Conservation (phyloP, 2,888 invertebrate species). For the Dermolepida albohirtum region DNA sequence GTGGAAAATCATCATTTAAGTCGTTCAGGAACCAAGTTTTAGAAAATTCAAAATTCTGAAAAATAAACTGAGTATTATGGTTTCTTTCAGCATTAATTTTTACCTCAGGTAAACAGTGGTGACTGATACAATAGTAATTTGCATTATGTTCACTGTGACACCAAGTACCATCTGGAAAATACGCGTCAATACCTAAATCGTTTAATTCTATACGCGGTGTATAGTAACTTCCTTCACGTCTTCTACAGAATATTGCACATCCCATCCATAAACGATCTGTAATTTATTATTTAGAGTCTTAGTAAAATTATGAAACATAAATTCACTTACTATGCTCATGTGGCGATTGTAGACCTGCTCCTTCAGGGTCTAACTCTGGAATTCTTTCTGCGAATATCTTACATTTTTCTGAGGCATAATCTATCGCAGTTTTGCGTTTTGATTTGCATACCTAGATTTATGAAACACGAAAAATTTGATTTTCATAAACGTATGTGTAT, state of each 20-base stretch:
- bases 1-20: slow-evolving; percentile 71
- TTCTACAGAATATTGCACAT: slow-evolving; percentile 81
- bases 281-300: slow-evolving; percentile 6
- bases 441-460: slow-evolving; percentile 11
- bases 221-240: slow-evolving; percentile 76
- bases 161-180: slow-evolving; percentile 86
- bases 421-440: slow-evolving; percentile 67
- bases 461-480: slow-evolving; percentile 61
- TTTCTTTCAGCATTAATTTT: not conserved
- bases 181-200: slow-evolving; percentile 77
- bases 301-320: not conserved
- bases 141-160: slow-evolving; percentile 75
- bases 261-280: slow-evolving; percentile 80
- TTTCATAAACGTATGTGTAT: slow-evolving; percentile 46
- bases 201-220: slow-evolving; percentile 82
- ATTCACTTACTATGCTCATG: slow-evolving; percentile 76
- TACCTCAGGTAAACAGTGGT: slow-evolving; percentile 81
- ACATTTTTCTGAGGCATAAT: slow-evolving; percentile 75
- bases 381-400: slow-evolving; percentile 72
- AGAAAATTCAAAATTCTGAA: slow-evolving; percentile 72
- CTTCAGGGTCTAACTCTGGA: slow-evolving; percentile 73
- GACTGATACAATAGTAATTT: slow-evolving; percentile 79
- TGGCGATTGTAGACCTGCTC: slow-evolving; percentile 79
- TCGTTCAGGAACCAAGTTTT: slow-evolving; percentile 66
- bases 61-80: slow-evolving; percentile 32